These are phyloP conservation scores for Mayetiola destructor DNA, from an alignment of 2,888 invertebrate species.

Conservation along the genomic window DNA sequence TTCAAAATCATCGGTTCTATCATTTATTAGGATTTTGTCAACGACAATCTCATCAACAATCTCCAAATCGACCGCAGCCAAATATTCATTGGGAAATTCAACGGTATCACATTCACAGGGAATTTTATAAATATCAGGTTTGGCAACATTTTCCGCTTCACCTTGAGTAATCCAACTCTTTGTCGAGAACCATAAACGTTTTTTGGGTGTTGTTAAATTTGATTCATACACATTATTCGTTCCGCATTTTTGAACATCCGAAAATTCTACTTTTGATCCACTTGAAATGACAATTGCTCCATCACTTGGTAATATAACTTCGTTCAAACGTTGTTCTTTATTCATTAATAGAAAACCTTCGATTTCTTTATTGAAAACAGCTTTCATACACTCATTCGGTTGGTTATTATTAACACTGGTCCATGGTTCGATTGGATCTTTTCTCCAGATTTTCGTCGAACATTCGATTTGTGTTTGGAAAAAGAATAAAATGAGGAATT, in stretches of 20 bases:
- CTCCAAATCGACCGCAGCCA: constrained; percentile 28
- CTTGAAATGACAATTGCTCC: constrained; percentile 17
- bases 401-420: neutral
- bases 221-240: neutral
- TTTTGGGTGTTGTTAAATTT: neutral
- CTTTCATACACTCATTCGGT: neutral
- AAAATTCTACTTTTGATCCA: constrained; percentile 22
- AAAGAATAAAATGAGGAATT: neutral
- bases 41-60: constrained; percentile 18
- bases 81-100: constrained; percentile 23
- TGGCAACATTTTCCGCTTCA: constrained; percentile 18
- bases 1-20: neutral
- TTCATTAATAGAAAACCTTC: neutral
- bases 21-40: neutral
- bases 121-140: constrained; percentile 29
- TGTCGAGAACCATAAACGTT: constrained; percentile 32
- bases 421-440: neutral
- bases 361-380: neutral
- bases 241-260: neutral
- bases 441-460: neutral
- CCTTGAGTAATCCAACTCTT: constrained; percentile 24
- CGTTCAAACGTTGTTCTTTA: neutral
- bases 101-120: constrained; percentile 31
- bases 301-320: constrained; percentile 15
- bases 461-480: neutral